Evolutionary conservation across 2,113 vertebrate genomes (phyloP).

Genomic region (Telmatochromis brichardi): DNA sequence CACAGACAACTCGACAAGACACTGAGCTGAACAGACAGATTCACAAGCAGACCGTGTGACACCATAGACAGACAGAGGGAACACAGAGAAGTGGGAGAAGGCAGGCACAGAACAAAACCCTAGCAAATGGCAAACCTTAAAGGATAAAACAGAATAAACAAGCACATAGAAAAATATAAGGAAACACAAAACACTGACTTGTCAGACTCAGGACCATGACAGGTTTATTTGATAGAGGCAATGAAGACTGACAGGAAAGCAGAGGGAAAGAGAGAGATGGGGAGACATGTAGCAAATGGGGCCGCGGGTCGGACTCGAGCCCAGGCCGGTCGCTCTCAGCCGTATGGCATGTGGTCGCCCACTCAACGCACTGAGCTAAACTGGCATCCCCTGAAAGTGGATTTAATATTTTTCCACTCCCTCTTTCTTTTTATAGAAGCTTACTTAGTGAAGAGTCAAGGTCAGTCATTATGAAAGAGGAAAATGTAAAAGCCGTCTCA

Average conservation of each 20-base stretch:
- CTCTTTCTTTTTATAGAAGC: not conserved
- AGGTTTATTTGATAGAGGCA: not conserved
- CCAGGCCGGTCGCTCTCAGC: not conserved
- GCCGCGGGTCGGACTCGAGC: not conserved
- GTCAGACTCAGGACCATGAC: not conserved
- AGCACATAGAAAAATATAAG: not conserved
- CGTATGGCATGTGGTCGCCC: not conserved
- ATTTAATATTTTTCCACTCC: not conserved
- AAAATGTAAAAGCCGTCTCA: not conserved
- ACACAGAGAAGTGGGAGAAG: not conserved
- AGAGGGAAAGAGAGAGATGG: not conserved
- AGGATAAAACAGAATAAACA: not conserved
- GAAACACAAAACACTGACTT: not conserved
- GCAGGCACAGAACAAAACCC: not conserved
- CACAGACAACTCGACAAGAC: fast-evolving
- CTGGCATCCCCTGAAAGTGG: not conserved
- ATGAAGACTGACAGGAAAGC: not conserved
- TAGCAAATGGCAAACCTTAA: not conserved
- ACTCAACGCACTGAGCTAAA: not conserved
- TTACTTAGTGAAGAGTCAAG: not conserved
- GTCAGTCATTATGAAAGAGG: not conserved
- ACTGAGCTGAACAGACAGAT: not conserved
- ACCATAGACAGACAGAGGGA: not conserved
- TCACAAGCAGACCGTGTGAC: fast-evolving
- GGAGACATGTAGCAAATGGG: not conserved